Evolutionary conservation across 2,888 invertebrate genomes (phyloP).

Genomic region (Chrysotoxum bicinctum): DNA sequence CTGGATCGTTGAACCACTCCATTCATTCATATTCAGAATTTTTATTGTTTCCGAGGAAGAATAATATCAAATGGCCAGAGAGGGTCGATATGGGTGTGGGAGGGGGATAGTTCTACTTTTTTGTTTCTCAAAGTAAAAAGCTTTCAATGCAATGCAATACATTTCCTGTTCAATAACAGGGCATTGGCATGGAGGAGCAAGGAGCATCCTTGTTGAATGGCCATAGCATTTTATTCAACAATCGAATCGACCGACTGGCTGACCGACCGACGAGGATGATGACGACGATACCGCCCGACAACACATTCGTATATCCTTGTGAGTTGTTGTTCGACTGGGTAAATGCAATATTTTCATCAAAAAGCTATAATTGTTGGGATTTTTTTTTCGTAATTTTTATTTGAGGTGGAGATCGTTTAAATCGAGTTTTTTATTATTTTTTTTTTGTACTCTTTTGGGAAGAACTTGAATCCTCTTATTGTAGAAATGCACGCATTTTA

Average conservation of each 20-base stretch:
- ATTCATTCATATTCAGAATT: conserved; percentile 24
- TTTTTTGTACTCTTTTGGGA: background rate
- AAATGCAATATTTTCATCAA: conserved; percentile 31
- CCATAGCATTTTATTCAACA: conserved; percentile 16
- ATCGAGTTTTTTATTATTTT: conserved; percentile 17
- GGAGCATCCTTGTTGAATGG: background rate
- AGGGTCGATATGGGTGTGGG: background rate
- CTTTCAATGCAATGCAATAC: conserved; percentile 53
- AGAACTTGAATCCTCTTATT: conserved; percentile 24
- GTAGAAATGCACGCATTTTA: conserved; percentile 5
- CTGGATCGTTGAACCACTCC: conserved; percentile 6
- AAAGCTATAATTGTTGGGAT: background rate
- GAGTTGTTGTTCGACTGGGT: conserved; percentile 13
- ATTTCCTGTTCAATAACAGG: conserved; percentile 52
- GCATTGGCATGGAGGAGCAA: conserved; percentile 34
- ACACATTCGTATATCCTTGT: conserved; percentile 2
- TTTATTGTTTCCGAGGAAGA: conserved; percentile 37
- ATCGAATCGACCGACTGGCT: background rate
- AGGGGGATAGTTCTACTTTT: background rate
- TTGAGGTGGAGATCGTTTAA: conserved; percentile 53
- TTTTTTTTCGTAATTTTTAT: background rate
- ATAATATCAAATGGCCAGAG: background rate
- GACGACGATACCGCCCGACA: background rate
- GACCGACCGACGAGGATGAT: background rate
- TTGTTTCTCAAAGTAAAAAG: conserved; percentile 43